A percentile compares a stretch with the other conserved stretches of the same genome.
Conservation (phyloP, 2,888 invertebrate genomes). For the Spodoptera exigua region DNA sequence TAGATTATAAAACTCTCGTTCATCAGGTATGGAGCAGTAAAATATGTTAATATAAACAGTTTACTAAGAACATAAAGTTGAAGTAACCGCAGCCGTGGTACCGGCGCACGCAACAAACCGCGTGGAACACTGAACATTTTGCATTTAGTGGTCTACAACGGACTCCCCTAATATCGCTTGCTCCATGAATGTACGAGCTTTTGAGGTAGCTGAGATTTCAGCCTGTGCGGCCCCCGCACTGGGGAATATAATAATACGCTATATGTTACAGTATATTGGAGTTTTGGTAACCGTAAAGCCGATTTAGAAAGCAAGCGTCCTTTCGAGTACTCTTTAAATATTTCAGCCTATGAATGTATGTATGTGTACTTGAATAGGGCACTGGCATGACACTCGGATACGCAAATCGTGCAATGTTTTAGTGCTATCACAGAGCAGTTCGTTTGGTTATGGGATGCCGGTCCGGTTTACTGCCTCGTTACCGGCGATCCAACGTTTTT, state of each 20-base stretch:
- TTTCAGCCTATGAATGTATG: constrained; percentile 41
- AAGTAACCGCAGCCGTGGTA: constrained; percentile 57
- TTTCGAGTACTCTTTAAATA: constrained; percentile 51
- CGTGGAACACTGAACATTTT: constrained; percentile 58
- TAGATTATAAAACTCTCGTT: constrained; percentile 54
- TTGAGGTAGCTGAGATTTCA: constrained; percentile 54
- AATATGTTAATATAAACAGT: constrained; percentile 64
- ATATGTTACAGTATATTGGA: constrained; percentile 28
- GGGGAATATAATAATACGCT: constrained; percentile 41
- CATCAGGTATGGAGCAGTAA: constrained; percentile 59
- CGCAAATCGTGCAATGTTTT: constrained; percentile 60
- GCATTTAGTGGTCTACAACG: constrained; percentile 58
- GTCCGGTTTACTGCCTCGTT: constrained; percentile 84
- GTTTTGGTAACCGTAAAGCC: constrained; percentile 51
- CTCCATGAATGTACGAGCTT: constrained; percentile 47
- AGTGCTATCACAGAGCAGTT: constrained; percentile 67
- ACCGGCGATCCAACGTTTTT: constrained; percentile 82
- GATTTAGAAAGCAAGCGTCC: constrained; percentile 40
- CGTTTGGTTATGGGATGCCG: constrained; percentile 70
- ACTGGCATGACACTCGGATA: constrained; percentile 47
- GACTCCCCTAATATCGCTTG: constrained; percentile 50
- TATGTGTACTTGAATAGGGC: constrained; percentile 32
- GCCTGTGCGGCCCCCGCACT: constrained; percentile 16
- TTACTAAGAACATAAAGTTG: constrained; percentile 64
- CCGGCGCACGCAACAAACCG: constrained; percentile 56